Conservation (phyloP, 2,113 vertebrate genomes). For the Nerophis lumbriciformis region DNA sequence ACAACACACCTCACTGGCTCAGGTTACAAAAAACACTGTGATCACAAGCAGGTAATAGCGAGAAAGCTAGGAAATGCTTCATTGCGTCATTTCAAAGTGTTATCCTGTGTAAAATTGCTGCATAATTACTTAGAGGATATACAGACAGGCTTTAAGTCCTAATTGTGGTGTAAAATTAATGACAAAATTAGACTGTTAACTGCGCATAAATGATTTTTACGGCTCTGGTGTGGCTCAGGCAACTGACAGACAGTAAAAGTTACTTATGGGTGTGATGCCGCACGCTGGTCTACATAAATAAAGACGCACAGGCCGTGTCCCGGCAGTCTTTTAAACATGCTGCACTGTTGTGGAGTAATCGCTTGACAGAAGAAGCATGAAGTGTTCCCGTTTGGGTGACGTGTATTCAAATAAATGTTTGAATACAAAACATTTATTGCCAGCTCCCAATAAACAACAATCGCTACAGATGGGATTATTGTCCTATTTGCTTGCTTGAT, state of each 20-base stretch:
- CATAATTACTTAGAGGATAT: slow-evolving; percentile 14
- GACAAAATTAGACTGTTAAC: slow-evolving; percentile 10
- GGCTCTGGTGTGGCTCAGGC: slow-evolving; percentile 6
- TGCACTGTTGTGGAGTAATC: background rate
- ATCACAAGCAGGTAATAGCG: no score
- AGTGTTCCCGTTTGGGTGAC: background rate
- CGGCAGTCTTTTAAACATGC: background rate
- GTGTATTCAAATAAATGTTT: background rate
- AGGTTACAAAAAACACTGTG: no score
- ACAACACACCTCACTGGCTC: no score
- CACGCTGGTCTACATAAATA: background rate
- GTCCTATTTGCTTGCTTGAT: slow-evolving; percentile 20
- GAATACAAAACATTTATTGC: background rate
- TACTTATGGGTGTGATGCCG: slow-evolving; percentile 4
- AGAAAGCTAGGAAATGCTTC: no score
- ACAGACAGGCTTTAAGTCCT: slow-evolving; percentile 6
- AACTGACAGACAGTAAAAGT: slow-evolving; percentile 15
- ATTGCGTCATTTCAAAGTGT: no score
- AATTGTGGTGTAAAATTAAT: slow-evolving; percentile 22
- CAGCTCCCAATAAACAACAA: background rate
- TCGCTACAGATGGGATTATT: background rate
- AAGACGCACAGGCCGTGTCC: background rate
- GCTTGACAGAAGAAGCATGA: background rate
- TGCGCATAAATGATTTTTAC: slow-evolving; percentile 10
- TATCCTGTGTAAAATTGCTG: background rate